A percentile compares a stretch with the other conserved stretches of the same genome.
phyloP scores from a whole-genome alignment of 2,113 vertebrate genomes.

The Lophotis ruficrista region DNA sequence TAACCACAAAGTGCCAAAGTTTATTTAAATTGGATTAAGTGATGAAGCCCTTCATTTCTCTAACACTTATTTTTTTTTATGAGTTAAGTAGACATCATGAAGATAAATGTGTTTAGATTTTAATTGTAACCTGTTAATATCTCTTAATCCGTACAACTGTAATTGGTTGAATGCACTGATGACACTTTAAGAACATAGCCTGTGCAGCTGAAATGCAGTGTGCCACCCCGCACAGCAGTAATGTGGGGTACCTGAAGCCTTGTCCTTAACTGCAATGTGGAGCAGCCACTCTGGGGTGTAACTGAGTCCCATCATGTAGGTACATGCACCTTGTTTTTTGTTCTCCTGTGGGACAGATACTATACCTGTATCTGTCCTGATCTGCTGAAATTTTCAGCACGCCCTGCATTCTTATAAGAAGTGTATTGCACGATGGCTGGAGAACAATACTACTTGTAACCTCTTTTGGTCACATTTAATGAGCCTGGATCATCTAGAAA shows the following conservation, averaged over 20 bases:
- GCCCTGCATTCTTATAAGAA: fast-evolving
- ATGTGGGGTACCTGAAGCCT: background rate
- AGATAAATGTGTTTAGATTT: background rate
- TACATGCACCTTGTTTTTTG: background rate
- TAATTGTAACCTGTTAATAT: background rate
- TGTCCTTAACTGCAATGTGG: background rate
- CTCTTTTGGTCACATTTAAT: background rate
- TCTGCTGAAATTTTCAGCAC: background rate
- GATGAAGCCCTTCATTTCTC: background rate
- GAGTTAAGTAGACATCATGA: background rate
- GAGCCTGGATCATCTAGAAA: background rate
- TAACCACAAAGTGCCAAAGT: background rate
- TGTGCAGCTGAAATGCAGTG: background rate
- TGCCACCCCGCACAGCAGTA: background rate
- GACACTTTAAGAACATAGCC: background rate
- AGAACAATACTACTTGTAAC: background rate
- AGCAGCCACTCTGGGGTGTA: background rate
- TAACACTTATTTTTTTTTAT: background rate
- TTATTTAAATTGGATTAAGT: background rate
- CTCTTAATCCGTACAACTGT: background rate
- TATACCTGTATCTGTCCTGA: background rate
- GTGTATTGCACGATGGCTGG: background rate
- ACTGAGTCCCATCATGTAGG: background rate
- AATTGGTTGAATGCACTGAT: background rate
- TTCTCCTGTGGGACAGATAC: background rate